Percentiles rank a stretch among this genome's conserved stretches.
Evolutionary conservation across 2,888 invertebrate genomes (phyloP).

Genomic region (Macrophya alboannulata): DNA sequence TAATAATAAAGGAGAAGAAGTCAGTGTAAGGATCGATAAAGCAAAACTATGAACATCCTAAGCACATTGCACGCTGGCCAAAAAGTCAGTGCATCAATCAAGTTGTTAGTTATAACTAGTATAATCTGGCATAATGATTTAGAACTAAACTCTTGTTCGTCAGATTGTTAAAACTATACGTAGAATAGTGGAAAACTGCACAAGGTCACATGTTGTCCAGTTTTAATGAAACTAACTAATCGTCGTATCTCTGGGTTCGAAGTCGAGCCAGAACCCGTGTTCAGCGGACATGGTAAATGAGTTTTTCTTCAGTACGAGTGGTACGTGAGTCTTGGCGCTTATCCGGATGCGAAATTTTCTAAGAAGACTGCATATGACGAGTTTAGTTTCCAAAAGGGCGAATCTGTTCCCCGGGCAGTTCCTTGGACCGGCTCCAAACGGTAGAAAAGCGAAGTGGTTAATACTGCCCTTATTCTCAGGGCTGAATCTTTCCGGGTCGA

Average conservation of each 20-base stretch:
- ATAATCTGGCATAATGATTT: background rate
- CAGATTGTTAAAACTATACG: background rate
- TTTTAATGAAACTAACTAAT: conserved; percentile 28
- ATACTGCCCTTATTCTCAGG: conserved; percentile 78
- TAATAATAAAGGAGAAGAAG: background rate
- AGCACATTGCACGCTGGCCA: background rate
- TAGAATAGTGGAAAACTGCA: background rate
- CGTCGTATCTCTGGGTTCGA: conserved; percentile 69
- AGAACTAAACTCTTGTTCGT: background rate
- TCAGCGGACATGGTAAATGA: conserved; percentile 70
- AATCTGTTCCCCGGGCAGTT: conserved; percentile 81
- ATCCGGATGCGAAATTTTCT: conserved; percentile 77
- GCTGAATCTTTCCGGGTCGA: conserved; percentile 78
- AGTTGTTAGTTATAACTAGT: background rate
- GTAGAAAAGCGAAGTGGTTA: conserved; percentile 80
- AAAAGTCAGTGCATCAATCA: background rate
- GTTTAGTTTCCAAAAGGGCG: conserved; percentile 79
- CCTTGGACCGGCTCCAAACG: conserved; percentile 82
- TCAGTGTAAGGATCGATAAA: background rate
- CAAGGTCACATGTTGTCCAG: background rate
- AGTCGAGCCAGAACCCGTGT: conserved; percentile 76
- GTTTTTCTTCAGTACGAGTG: conserved; percentile 73
- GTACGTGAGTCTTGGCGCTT: conserved; percentile 77
- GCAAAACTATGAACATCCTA: background rate
- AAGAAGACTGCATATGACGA: conserved; percentile 76